phyloP scores from a whole-genome alignment of 2,888 invertebrate species.

The Caenorhabditis sp. region DNA sequence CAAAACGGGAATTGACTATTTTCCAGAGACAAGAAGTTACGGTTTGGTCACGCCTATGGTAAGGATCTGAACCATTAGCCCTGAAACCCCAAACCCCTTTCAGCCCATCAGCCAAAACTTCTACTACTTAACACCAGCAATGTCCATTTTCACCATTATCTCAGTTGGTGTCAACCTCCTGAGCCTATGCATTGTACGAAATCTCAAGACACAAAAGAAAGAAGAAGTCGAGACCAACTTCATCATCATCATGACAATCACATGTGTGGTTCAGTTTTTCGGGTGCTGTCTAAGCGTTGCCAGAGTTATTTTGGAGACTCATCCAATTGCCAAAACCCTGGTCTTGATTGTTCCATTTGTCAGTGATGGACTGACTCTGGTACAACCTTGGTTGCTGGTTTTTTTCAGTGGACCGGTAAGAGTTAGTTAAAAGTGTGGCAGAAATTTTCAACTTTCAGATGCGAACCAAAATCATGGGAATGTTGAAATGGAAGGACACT shows the following conservation, averaged over 20 bases:
- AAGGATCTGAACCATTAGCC: background rate
- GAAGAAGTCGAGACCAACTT: slow-evolving; percentile 36
- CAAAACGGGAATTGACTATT: slow-evolving; percentile 8
- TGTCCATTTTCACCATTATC: background rate
- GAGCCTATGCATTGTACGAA: background rate
- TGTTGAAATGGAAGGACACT: background rate
- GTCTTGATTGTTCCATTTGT: slow-evolving; percentile 17
- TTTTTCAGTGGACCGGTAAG: slow-evolving; percentile 34
- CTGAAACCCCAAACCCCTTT: background rate
- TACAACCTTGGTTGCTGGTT: slow-evolving; percentile 43
- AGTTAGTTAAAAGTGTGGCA: background rate
- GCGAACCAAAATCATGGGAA: background rate
- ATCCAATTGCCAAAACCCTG: background rate
- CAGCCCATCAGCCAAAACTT: slow-evolving; percentile 12
- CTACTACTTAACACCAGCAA: slow-evolving; percentile 2
- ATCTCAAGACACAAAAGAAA: slow-evolving; percentile 1
- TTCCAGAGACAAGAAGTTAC: background rate
- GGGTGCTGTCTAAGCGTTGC: slow-evolving; percentile 25
- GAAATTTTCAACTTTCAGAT: background rate
- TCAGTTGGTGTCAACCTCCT: slow-evolving; percentile 6
- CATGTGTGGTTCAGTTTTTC: slow-evolving; percentile 30
- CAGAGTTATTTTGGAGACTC: background rate
- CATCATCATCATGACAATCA: slow-evolving; percentile 35
- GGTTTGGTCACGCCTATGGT: background rate
- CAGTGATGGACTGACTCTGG: slow-evolving; percentile 50